phyloP scores from a whole-genome alignment of 1,140 invertebrate genomes.

The Micrasema minimum region DNA sequence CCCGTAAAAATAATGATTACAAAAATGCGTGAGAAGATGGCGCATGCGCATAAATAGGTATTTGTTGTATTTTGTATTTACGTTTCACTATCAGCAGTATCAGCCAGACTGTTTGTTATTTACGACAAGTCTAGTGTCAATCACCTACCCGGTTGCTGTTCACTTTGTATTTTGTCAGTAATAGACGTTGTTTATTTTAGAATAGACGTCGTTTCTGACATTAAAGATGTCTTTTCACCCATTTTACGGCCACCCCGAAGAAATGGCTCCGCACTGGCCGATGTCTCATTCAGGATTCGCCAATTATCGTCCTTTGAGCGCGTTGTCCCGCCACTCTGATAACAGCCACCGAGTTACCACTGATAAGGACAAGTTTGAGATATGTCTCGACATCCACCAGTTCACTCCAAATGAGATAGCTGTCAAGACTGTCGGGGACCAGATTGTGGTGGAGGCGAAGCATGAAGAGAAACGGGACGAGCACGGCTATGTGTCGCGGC shows the following conservation, averaged over 20 bases:
- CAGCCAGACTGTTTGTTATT: too few species aligned
- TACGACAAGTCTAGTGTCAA: too few species aligned
- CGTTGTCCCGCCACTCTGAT: constrained; percentile 50
- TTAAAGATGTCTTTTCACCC: not conserved
- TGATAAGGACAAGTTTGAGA: constrained; percentile 71
- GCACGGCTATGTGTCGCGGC: constrained; percentile 74
- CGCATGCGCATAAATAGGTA: too few species aligned
- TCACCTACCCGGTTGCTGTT: too few species aligned
- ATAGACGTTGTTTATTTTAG: too few species aligned
- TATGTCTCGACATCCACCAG: constrained; percentile 79
- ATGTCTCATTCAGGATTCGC: constrained; percentile 6
- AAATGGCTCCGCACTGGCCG: constrained; percentile 6
- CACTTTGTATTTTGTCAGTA: too few species aligned
- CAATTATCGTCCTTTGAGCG: not conserved
- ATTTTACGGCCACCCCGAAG: not conserved
- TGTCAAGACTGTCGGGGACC: constrained; percentile 78
- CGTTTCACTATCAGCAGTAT: too few species aligned
- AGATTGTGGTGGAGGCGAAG: constrained; percentile 72
- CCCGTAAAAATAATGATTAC: too few species aligned
- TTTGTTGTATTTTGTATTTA: too few species aligned
- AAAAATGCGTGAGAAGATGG: too few species aligned
- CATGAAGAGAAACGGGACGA: constrained; percentile 76
- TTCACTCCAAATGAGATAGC: constrained; percentile 81
- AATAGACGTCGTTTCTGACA: too few species aligned
- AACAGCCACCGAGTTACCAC: constrained; percentile 65